Base-by-base conservation (phyloP, 2,888 invertebrate species). In the Eristalis tenax region DNA sequence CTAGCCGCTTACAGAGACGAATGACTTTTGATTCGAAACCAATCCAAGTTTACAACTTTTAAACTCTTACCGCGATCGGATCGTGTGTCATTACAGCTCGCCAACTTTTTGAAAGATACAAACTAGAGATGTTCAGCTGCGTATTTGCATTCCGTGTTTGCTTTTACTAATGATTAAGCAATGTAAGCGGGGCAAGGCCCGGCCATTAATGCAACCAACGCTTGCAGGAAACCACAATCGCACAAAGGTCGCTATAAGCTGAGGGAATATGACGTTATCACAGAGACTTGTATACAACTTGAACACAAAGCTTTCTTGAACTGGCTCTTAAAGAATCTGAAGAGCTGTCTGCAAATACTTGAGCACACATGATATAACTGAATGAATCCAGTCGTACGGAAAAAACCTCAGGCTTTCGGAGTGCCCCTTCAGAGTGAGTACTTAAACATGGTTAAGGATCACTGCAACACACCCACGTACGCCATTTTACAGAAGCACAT, bases 61-160 rank as follows among this genome's bases (percentile, higher is more conserved):
- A 78, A 78, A 43, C 83, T 64, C 56, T 73, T 68, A n/a, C 43
- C 26, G 28, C 50, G 35, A 57, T 63, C 23, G 64, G 35, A 35
- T 40, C 64, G 57, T 71, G 50, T 57, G 40, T 56, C 73, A 74
- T 64, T 38, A 77, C 50, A 50, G 68, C 61, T 73, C 76, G 50
- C 15, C 40, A 13, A 18, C 50, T 50, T 8, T 50, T 56, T 69
- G 65, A 69, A 59, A 77, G 38, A 65, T 38, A 38, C 28, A 65
- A 64, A 64, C 64, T 64, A 73, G 56, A 74, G 28, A 75, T 78
- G 70, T 78, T 65, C 82, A 78, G 66, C 69, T 82, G 5, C 1
- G 32, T 32, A 74, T 86, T 78, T 86, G 56, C 61, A 65, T 56
- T 56, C 2, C 69, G 61, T 86, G 82, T 86, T 82, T 86, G 65